Evolutionary conservation across 2,113 vertebrate genomes (phyloP), one percentile per base, ranked within the genome.

Genomic region (Chionomys nivalis): DNA sequence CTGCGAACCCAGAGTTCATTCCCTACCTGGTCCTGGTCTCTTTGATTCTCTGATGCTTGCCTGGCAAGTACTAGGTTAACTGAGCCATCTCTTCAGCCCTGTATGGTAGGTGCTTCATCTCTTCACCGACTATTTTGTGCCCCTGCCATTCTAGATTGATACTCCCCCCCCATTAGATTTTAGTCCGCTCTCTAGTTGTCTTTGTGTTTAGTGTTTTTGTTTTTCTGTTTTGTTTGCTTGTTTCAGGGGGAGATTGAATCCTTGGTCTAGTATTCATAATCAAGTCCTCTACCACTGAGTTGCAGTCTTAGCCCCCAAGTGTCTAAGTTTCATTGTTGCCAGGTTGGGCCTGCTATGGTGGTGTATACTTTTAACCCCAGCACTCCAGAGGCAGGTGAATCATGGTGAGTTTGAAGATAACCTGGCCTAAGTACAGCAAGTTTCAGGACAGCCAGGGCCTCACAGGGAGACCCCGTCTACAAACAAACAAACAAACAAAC

Each of bases 121-220:
- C 73, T 65, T 66, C 44, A 90, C 31, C 42, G 33, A 13, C 23
- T 77, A 14, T 82, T 87, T 76, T 26, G n/a, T 26, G 87, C 44
- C n/a, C 81, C 36, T 47, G 19, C 90, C 94, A 85, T 65, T 95
- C 65, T 61, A 85, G 31, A 66, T 90, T 42, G 55, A 42, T 68
- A 90, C 26, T 61, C 13, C 91, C 8, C 91, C 8, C 39, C 14
- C 55, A 36, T 79, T 89, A 12, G 73, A 79, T 4, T 78, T 93
- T 49, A 33, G 87, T 90, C 39, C 36, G 2, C 21, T 91, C 17
- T 79, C 44, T 81, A 63, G 47, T 82, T 76, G 93, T 82, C 78
- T 92, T 76, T 94, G 39, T 65, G 70, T 58, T 16, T 49, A 68
- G 19, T 52, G 47, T 33, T 68, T 68, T 68, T 31, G 14, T 39